phyloP scores from a whole-genome alignment of 2,797 vertebrate species.

The Uromys caudimaculatus region DNA sequence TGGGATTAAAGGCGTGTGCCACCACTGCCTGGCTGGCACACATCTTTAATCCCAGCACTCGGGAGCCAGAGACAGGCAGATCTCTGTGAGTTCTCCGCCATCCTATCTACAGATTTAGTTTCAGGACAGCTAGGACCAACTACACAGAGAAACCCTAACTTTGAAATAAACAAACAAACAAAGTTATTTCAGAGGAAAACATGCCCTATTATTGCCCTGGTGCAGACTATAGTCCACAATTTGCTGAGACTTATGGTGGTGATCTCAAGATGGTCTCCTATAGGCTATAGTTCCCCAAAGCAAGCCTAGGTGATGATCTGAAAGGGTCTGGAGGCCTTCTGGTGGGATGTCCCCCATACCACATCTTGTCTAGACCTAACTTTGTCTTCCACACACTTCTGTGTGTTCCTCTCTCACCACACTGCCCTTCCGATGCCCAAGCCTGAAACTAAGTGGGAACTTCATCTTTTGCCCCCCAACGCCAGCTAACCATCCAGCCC shows the following conservation, averaged over 20 bases:
- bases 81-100: neutral
- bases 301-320: neutral
- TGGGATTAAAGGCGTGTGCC: too few species aligned
- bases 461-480: neutral
- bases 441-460: neutral
- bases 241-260: neutral
- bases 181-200: neutral
- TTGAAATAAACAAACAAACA: neutral
- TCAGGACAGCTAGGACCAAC: neutral
- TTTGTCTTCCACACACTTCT: neutral
- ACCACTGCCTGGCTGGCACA: too few species aligned
- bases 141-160: neutral
- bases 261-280: neutral
- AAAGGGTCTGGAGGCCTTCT: neutral
- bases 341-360: neutral
- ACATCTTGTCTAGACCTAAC: neutral
- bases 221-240: neutral
- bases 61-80: neutral
- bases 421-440: neutral
- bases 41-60: neutral
- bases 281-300: neutral
- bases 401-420: neutral
- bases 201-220: neutral
- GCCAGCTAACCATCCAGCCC: neutral
- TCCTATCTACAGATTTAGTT: neutral